Evolutionary conservation across 2,888 invertebrate genomes (phyloP), one percentile per base, ranked within the genome.

Genomic region (Yponomeuta plumbellus): DNA sequence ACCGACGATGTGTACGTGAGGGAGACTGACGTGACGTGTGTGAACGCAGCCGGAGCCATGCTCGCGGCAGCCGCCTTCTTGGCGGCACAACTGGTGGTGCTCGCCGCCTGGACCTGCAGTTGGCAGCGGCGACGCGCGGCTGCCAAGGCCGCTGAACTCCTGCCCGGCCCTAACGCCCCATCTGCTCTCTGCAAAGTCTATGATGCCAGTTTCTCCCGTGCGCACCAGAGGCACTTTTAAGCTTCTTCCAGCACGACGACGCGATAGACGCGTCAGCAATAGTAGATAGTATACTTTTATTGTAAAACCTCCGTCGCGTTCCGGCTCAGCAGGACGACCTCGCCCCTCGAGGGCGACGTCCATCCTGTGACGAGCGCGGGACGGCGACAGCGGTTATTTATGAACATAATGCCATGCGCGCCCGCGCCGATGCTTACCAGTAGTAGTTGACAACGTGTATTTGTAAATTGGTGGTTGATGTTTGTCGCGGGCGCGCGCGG

Each of bases 61-160:
- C 94, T 97, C 68, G 96, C 97, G 65, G 96, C 96, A 58, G 95
- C 96, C 52, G 94, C 97, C 59, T 97, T 98, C 91, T 91, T 97
- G 74, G 94, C 96, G 65, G 96, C 95, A 26, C 97, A 97, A 92
- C 93, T 97, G 81, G 95, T 96, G 76, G 94, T 97, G 69, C 94
- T 97, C 73, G 95, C 96, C 64, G 96, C 95, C 71, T 97, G 97
- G 96, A 95, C 97, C 71, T 96, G 96, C 88, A 94, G 97, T 80
- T 96, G 96, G 94, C 96, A 97, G 83, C 93, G 96, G 75, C 92
- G 95, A 80, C 94, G 94, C 76, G 94, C 88, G 92, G 93, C 92
- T 83, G 93, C 84, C 83, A 93, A 88, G 93, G 95, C 88, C 83
- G 93, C 79, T 65, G 94, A 95, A 80, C 92, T 95, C 61, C 94